A percentile compares a stretch with the other conserved stretches of the same genome.
phyloP scores from a whole-genome alignment of 2,113 vertebrate genomes.

The Mormoops blainvillei region DNA sequence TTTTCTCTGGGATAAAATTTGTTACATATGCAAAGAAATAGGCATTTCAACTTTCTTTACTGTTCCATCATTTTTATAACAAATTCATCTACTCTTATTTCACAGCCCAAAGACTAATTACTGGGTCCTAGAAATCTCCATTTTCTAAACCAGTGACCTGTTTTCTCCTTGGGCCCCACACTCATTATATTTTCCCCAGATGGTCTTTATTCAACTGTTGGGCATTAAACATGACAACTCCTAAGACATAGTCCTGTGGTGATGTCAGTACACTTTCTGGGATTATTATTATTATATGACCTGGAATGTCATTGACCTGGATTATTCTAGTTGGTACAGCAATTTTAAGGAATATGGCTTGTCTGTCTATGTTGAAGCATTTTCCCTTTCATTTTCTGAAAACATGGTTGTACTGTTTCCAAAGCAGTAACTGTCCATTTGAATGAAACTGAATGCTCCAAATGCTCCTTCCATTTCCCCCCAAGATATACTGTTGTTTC shows the following conservation, averaged over 20 bases:
- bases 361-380: not conserved
- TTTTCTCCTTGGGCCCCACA: not conserved
- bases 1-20: not conserved
- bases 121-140: not conserved
- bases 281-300: not conserved
- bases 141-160: not conserved
- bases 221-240: not conserved
- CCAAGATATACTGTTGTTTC: not conserved
- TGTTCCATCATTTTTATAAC: not conserved
- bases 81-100: not conserved
- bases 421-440: not conserved
- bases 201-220: not conserved
- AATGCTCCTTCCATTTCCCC: not conserved
- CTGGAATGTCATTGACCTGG: not conserved
- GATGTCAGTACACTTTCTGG: not conserved
- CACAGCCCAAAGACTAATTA: not conserved
- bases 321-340: not conserved
- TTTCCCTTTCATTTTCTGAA: constrained; percentile 23
- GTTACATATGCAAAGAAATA: not conserved
- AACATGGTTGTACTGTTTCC: not conserved
- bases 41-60: not conserved
- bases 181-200: not conserved
- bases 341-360: not conserved
- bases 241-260: not conserved
- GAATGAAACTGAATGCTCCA: not conserved